Conservation (phyloP, 2,797 vertebrate genomes). For the Oryzias sinensis region DNA sequence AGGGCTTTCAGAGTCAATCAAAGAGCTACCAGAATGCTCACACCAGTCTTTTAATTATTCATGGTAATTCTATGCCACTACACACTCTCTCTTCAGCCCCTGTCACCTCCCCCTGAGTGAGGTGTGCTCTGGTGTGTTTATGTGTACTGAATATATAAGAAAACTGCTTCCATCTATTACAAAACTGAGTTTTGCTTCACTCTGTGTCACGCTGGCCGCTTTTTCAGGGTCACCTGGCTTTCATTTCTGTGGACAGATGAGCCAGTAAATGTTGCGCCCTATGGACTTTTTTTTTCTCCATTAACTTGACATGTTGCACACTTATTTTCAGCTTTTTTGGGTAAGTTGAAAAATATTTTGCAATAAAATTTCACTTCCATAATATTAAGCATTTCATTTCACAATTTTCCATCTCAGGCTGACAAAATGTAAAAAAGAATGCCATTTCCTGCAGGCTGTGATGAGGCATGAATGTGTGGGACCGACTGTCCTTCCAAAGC, state of each 20-base stretch:
- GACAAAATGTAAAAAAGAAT: too few species aligned
- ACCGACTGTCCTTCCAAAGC: too few species aligned
- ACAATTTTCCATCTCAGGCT: too few species aligned
- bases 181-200: constrained; percentile 60
- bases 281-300: constrained; percentile 48
- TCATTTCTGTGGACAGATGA: constrained; percentile 52
- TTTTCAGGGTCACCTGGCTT: constrained; percentile 65
- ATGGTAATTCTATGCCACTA: constrained; percentile 72
- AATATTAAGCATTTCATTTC: constrained; percentile 39
- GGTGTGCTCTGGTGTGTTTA: constrained; percentile 75
- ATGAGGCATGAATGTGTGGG: too few species aligned
- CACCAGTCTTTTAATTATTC: constrained; percentile 81
- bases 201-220: constrained; percentile 55
- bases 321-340: constrained; percentile 31
- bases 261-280: constrained; percentile 58
- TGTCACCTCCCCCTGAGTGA: constrained; percentile 64
- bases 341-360: constrained; percentile 15
- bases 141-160: constrained; percentile 71
- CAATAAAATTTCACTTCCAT: constrained; percentile 10
- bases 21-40: constrained; percentile 78
- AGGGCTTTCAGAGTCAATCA: constrained; percentile 78
- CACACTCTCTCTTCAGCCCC: constrained; percentile 69
- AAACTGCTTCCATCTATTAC: constrained; percentile 59
- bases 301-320: constrained; percentile 44
- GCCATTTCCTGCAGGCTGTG: too few species aligned